Conservation (phyloP, 2,113 vertebrate species). For the Syngnathus floridae region DNA sequence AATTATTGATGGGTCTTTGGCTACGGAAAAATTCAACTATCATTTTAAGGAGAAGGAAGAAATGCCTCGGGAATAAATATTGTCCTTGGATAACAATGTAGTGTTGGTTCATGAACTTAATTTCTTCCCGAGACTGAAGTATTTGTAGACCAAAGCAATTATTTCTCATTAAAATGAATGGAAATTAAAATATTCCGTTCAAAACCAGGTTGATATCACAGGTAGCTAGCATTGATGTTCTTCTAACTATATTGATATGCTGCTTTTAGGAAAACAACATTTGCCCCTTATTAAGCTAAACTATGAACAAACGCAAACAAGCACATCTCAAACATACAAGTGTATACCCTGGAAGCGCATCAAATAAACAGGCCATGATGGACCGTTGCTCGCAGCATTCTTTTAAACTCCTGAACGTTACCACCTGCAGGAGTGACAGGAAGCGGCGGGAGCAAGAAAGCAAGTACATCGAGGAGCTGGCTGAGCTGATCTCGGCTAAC, state of each 20-base stretch:
- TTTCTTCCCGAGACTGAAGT: too few species aligned
- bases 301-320: not conserved
- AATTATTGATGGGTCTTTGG: not conserved
- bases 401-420: slow-evolving; percentile 13
- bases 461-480: slow-evolving; percentile 96
- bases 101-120: too few species aligned
- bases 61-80: not conserved
- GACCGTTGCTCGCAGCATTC: not conserved
- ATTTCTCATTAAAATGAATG: too few species aligned
- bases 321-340: not conserved
- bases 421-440: slow-evolving; percentile 79
- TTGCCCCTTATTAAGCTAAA: not conserved
- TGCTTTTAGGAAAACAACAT: not conserved
- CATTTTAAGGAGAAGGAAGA: not conserved
- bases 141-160: too few species aligned
- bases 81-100: not conserved
- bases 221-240: too few species aligned
- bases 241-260: not conserved
- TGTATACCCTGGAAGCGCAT: not conserved
- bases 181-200: too few species aligned
- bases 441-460: slow-evolving; percentile 95
- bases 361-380: not conserved
- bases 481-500: slow-evolving; percentile 96
- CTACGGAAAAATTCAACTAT: not conserved
- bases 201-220: too few species aligned